phyloP scores from a whole-genome alignment of 2,113 vertebrate genomes.

The Uropsilus gracilis region DNA sequence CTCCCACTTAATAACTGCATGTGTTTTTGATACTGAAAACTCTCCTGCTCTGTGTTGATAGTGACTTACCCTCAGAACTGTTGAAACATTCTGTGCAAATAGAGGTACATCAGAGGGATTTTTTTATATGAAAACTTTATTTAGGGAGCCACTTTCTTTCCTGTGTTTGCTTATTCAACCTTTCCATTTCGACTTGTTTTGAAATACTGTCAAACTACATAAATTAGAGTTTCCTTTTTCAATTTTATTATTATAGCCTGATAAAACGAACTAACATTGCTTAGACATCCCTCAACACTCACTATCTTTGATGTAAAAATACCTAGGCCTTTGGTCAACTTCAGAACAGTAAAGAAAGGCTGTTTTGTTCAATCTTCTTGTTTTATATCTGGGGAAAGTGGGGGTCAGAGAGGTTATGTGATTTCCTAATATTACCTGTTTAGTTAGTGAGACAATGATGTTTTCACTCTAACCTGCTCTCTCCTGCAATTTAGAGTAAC shows the following conservation, averaged over 20 bases:
- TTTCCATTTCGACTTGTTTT: conserved; percentile 66
- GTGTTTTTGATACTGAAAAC: conserved; percentile 65
- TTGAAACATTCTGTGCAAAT: conserved; percentile 58
- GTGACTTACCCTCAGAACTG: conserved; percentile 33
- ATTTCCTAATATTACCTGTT: neutral
- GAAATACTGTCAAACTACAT: conserved; percentile 64
- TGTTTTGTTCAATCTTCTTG: neutral
- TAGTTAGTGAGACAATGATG: neutral
- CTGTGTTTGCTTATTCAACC: conserved; percentile 60
- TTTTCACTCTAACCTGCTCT: neutral
- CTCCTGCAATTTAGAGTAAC: neutral
- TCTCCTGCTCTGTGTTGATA: conserved; percentile 30
- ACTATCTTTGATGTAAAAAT: neutral
- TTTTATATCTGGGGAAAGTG: neutral
- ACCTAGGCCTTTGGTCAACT: neutral
- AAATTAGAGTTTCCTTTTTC: conserved; percentile 60
- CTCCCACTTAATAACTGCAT: conserved; percentile 62
- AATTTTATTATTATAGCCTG: conserved; percentile 33
- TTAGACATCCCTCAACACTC: neutral
- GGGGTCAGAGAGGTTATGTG: neutral
- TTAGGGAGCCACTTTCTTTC: conserved; percentile 66
- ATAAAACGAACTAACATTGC: conserved; percentile 50
- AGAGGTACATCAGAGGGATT: conserved; percentile 55
- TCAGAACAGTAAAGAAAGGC: neutral
- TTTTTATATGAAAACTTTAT: conserved; percentile 59